Conservation (phyloP, 1,140 invertebrate species). For the Goniozus legneri region DNA sequence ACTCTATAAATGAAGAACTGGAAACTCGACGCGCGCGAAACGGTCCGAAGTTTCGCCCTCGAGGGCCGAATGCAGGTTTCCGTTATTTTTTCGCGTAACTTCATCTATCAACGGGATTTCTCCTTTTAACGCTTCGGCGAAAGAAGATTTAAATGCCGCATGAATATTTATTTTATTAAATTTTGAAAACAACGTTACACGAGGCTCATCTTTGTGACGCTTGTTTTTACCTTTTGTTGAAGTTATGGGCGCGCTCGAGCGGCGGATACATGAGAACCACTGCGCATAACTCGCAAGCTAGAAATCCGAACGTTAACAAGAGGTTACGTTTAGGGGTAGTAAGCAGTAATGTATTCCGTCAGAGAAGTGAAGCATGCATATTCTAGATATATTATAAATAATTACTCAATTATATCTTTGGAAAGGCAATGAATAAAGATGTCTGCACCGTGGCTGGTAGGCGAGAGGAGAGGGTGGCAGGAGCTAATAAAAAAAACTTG, state of each 20-base stretch:
- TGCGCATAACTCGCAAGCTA: conserved; percentile 28
- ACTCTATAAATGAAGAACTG: too few relatives aligned
- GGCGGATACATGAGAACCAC: conserved; percentile 23
- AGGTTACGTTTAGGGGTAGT: conserved; percentile 51
- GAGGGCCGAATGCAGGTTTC: too few relatives aligned
- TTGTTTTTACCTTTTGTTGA: too few relatives aligned
- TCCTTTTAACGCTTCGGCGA: too few relatives aligned
- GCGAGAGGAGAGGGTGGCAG: conserved; percentile 35
- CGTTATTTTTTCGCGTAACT: too few relatives aligned
- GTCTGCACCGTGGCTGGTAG: conserved; percentile 31
- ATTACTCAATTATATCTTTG: conserved; percentile 58
- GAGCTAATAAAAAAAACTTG: conserved; percentile 52
- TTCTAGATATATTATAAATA: conserved; percentile 58
- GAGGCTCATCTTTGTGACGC: too few relatives aligned
- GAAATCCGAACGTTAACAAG: conserved; percentile 48
- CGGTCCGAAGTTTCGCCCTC: too few relatives aligned
- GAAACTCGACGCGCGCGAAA: too few relatives aligned
- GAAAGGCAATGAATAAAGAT: conserved; percentile 57
- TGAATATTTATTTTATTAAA: too few relatives aligned
- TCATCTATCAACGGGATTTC: too few relatives aligned
- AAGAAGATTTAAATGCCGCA: too few relatives aligned
- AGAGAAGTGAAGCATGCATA: conserved; percentile 55
- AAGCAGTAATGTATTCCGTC: conserved; percentile 50
- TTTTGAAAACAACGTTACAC: too few relatives aligned
- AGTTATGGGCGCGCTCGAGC: background rate